Conservation (phyloP, 2,113 vertebrate species). For the Erythrocebus patas region DNA sequence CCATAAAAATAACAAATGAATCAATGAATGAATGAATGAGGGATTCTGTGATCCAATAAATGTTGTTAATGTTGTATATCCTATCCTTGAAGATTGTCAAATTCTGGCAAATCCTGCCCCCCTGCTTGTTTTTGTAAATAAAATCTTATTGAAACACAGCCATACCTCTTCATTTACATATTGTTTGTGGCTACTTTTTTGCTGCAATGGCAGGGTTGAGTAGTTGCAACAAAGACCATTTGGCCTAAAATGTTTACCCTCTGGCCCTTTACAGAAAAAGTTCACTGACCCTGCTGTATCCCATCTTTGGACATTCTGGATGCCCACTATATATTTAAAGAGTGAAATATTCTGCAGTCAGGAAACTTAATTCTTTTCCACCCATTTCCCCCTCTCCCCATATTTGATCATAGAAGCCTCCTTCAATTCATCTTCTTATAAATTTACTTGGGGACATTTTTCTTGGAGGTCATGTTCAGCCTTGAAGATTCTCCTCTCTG, state of each 20-base stretch:
- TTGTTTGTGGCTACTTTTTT: background rate
- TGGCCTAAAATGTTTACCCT: background rate
- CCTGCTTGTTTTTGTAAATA: constrained; percentile 2
- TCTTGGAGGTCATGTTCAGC: too few relatives aligned
- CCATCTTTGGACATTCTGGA: background rate
- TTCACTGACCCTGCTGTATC: background rate
- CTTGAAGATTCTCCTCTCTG: background rate
- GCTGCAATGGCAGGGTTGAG: background rate
- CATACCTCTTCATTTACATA: background rate
- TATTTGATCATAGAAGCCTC: background rate
- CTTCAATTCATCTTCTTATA: background rate
- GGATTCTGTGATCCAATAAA: background rate
- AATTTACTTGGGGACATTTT: background rate
- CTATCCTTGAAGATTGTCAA: background rate
- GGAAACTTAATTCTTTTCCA: background rate
- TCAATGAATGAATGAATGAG: background rate
- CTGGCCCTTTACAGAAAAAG: background rate
- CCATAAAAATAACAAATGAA: background rate
- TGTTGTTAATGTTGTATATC: background rate
- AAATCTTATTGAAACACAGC: constrained; percentile 5
- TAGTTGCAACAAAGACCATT: background rate
- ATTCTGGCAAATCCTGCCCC: background rate
- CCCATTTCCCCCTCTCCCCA: background rate
- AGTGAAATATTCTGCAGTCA: background rate
- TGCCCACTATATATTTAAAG: background rate